phyloP scores from a whole-genome alignment of 2,888 invertebrate species.

The Habroteleia sp. region DNA sequence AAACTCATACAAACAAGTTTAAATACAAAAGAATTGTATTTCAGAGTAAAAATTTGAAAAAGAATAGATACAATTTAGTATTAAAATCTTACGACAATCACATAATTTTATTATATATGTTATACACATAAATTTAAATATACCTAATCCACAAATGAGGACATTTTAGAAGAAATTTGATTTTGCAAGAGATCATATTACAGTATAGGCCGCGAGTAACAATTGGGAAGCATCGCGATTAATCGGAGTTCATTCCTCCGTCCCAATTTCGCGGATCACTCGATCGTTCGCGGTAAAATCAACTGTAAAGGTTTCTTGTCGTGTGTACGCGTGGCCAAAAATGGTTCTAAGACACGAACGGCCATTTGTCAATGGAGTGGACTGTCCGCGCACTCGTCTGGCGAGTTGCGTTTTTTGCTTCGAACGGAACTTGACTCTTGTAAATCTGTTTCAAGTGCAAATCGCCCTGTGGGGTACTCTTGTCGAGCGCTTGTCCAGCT shows the following conservation, averaged over 20 bases:
- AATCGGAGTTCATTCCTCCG: conserved; percentile 32
- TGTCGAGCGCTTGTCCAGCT: conserved; percentile 48
- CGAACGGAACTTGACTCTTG: conserved; percentile 56
- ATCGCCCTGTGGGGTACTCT: conserved; percentile 57
- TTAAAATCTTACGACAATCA: too few relatives aligned
- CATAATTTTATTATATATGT: too few relatives aligned
- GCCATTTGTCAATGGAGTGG: conserved; percentile 54
- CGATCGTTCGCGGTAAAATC: conserved; percentile 25
- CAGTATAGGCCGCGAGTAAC: too few relatives aligned
- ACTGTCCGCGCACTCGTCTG: conserved; percentile 46
- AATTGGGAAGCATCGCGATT: background rate
- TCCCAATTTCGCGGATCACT: conserved; percentile 15
- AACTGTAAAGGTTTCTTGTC: conserved; percentile 49
- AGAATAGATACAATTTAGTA: too few relatives aligned
- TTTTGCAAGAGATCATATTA: too few relatives aligned
- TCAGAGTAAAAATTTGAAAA: too few relatives aligned
- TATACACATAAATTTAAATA: too few relatives aligned
- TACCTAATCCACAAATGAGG: too few relatives aligned
- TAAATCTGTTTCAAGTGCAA: conserved; percentile 57
- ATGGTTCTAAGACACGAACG: conserved; percentile 46
- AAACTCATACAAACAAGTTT: too few relatives aligned
- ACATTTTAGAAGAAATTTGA: too few relatives aligned
- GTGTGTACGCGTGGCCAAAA: conserved; percentile 41
- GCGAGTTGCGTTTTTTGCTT: conserved; percentile 48
- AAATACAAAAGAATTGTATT: too few relatives aligned